Evolutionary conservation across 2,888 invertebrate genomes (phyloP), one percentile per base, ranked within the genome.

Genomic region (Lacanobia wlatinum): DNA sequence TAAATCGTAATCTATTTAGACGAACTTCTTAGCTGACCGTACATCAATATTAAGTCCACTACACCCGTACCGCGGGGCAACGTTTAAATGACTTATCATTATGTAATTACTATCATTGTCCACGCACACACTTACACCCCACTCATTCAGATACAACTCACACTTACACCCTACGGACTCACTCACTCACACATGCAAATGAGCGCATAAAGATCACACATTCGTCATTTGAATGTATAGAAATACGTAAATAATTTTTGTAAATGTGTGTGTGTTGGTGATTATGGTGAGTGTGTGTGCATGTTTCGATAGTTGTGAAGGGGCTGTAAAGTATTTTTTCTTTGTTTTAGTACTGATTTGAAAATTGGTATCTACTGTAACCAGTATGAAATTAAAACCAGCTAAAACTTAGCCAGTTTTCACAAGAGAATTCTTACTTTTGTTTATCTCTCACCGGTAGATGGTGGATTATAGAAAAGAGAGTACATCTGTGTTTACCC

Each of bases 41-140:
- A 92, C 93, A 66, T 74, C 76, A 85, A 79, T 91, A 91, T 93
- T 91, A 92, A 92, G 89, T 87, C 89, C 87, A 87, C 89, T 90
- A 90, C 92, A 90, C 93, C 92, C 92, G 92, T 89, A 92, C 95
- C 94, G 92, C 93, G 86, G 85, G 94, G 95, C 95, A 90, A 85
- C 90, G 93, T 93, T 94, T 94, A 95, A 96, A 96, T 94, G 93
- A 92, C 96, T 96, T 95, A 96, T 95, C 96, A 96, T 96, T 96
- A 96, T 92, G 94, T 95, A 96, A 96, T 96, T 96, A 96, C 94
- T 95, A 96, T 96, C 94, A 95, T 96, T 96, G 95, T 94, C 89
- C 89, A 70, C 90, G 90, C 90, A 48, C 48, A 89, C 80, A 80
- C 48, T 40, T n/a, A 75, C 70, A 75, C 62, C 34, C 65, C 71